Evolutionary conservation across 2,888 invertebrate genomes (phyloP), one percentile per base, ranked within the genome.

Genomic region (Vesta saturnalis): DNA sequence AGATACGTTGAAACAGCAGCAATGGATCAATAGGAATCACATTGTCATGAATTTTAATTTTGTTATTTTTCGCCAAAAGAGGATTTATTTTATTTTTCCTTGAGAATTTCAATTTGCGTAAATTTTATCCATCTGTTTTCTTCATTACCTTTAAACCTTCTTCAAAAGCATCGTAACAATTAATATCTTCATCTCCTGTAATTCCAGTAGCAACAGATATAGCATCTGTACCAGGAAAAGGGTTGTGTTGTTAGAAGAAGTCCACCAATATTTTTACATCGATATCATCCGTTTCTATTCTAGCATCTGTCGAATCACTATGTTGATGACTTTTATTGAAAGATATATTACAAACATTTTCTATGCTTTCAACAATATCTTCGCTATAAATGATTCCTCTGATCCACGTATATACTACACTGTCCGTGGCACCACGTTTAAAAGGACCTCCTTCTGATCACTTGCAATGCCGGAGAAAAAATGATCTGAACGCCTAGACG

Each of bases 161-260:
- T 57, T 64, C 61, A 61, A 70, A 65, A 61, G 72, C 67, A 39
- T 46, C 56, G 23, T 71, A 66, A 55, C 68, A 69, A 67, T 72
- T 70, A 12, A 65, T 65, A n/a, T 58, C 59, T 57, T 71, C 52
- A 39, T 64, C 49, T 15, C 67, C 72, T 67, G 58, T 59, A 39
- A 72, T 60, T 69, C 67, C 72, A 39, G 72, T 72, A 10, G 65
- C 72, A 18, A 70, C 73, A 21, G 69, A 71, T 55, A 68, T 71
- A n/a, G 52, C 59, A 62, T 61, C 67, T 19, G 46, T 58, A 67
- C 66, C 69, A 18, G 68, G 62, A 58, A 73, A 73, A 47, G 67
- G 66, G 39, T 10, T 46, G 46, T 74, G 71, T 67, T 69, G 61
- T 30, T 15, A 57, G 14, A 71, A 70, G 23, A 49, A 73, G 23